Base-by-base conservation (phyloP, 2,888 invertebrate genomes). In the Margaritifera margaritifera region DNA sequence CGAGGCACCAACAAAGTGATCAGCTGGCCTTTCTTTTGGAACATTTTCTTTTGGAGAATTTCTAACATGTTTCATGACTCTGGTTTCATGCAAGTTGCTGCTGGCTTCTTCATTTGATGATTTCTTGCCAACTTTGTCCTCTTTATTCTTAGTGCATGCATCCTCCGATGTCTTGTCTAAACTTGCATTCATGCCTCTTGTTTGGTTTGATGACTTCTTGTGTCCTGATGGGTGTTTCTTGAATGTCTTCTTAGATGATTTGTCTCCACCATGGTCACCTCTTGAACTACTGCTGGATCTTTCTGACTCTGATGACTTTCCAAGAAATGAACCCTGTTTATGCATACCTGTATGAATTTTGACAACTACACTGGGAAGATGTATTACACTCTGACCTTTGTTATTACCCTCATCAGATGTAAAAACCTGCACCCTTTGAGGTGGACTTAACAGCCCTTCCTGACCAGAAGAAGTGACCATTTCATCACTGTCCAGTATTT, bases 221-320 rank as follows among this genome's bases (percentile, higher is more conserved):
- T 86, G 86, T n/a, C 86, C 87, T 68, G 82, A 80, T 20, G 83
- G 84, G 65, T 86, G 86, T 68, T 87, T 87, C 64, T 87, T 87
- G 66, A 72, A 83, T 6, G 62, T 31, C 58, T 64, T 70, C 52
- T 51, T 55, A 8, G n/a, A 31, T 61, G 31, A 19, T 52, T 22
- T 22, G 22, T 19, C 19, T 56, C 24, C 56, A 11, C 19, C 15
- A 56, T 18, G 1, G 2, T 22, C 24, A 24, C 56, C 22, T 22
- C 56, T 18, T 22, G 56, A 56, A 42, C 11, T n/a, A 56, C 20
- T 56, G 27, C 25, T 42, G 24, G 57, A 55, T 42, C 15, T 42
- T 15, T 42, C 42, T 15, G 42, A 42, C 42, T 42, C 42, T 0
- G 42, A 42, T 1, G 42, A 15, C 42, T 42, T 62, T 61, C 52